Conservation (phyloP, 2,888 invertebrate genomes). For the Limnephilus marmoratus region DNA sequence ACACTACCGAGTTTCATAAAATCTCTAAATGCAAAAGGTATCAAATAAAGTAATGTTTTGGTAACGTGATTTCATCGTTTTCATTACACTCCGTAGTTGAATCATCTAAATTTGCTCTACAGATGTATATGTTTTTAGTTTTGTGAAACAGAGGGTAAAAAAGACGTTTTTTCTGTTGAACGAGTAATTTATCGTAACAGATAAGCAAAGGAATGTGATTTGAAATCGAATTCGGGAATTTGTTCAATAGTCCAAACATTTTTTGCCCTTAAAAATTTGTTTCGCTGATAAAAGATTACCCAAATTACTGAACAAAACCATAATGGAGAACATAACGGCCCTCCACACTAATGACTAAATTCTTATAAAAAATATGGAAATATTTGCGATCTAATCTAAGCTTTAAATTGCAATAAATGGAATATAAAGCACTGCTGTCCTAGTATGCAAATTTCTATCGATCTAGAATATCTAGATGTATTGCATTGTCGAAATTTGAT, state of each 20-base stretch:
- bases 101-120: background rate
- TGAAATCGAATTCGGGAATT: background rate
- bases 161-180: background rate
- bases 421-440: background rate
- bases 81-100: background rate
- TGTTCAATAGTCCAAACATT: background rate
- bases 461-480: background rate
- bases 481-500: no score
- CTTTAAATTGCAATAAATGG: background rate
- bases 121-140: background rate
- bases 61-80: background rate
- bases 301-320: background rate
- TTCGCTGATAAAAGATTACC: background rate
- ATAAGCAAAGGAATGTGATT: background rate
- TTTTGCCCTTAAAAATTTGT: background rate
- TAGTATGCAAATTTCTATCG: background rate
- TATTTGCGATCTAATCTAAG: background rate
- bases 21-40: background rate
- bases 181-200: background rate
- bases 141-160: background rate
- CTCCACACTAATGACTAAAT: background rate
- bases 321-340: background rate
- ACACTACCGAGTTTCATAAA: background rate
- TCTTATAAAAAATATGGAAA: no score
- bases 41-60: background rate